phyloP scores from a whole-genome alignment of 2,888 invertebrate genomes.

The Parochlus steinenii region DNA sequence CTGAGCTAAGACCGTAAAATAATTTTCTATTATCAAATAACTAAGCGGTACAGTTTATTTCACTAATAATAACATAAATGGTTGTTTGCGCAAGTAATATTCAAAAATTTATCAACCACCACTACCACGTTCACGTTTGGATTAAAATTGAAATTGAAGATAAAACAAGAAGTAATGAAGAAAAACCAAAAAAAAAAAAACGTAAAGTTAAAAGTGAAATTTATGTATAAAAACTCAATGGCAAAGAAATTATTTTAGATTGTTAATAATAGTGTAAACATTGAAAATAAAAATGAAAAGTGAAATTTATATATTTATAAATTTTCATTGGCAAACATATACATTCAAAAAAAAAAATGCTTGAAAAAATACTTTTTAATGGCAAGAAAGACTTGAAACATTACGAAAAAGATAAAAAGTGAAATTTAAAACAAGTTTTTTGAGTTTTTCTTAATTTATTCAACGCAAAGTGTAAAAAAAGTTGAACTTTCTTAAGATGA shows the following conservation, averaged over 20 bases:
- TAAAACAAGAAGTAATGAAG: too few relatives aligned
- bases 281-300: constrained; percentile 11
- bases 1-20: background rate
- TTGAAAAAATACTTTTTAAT: background rate
- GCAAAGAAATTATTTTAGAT: too few relatives aligned
- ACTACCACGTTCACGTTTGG: too few relatives aligned
- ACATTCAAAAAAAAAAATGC: background rate
- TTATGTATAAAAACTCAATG: too few relatives aligned
- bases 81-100: background rate
- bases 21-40: background rate
- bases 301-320: constrained; percentile 13
- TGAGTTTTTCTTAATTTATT: constrained; percentile 4
- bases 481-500: too few relatives aligned
- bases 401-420: constrained; percentile 13
- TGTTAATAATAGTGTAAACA: constrained; percentile 7
- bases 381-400: background rate
- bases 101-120: background rate
- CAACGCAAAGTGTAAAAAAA: too few relatives aligned
- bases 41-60: background rate
- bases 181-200: constrained; percentile 4
- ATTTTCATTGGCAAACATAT: too few relatives aligned
- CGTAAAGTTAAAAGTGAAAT: too few relatives aligned
- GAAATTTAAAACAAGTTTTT: constrained; percentile 10
- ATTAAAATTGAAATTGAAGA: too few relatives aligned
- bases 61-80: background rate